Percentiles rank a stretch among this genome's conserved stretches.
These are phyloP conservation scores for Steinernema carpocapsae DNA, from an alignment of 2,888 invertebrate genomes.

Conservation along the genomic window DNA sequence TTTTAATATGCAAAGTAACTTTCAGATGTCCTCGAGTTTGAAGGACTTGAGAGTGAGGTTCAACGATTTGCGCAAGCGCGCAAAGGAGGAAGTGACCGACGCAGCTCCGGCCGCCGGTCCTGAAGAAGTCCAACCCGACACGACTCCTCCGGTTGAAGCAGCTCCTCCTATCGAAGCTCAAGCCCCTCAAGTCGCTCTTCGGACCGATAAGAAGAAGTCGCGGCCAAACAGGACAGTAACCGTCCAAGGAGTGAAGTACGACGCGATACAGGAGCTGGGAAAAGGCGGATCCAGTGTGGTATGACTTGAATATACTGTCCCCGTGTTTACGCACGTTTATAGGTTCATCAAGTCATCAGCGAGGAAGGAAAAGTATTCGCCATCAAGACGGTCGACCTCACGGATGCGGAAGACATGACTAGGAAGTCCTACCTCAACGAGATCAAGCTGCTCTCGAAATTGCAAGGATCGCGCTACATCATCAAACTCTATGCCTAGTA, in stretches of 20 bases:
- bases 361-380: slow-evolving; percentile 70
- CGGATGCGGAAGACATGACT: slow-evolving; percentile 77
- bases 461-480: slow-evolving; percentile 81
- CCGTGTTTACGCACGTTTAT: background rate
- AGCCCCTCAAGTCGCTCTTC: too few relatives aligned
- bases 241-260: background rate
- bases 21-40: too few relatives aligned
- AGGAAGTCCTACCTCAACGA: slow-evolving; percentile 85
- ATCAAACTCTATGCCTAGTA: slow-evolving; percentile 86
- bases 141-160: too few relatives aligned
- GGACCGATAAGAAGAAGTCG: background rate
- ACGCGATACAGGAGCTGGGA: background rate
- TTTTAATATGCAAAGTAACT: too few relatives aligned
- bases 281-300: background rate
- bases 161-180: too few relatives aligned
- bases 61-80: too few relatives aligned
- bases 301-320: background rate
- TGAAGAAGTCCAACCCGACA: too few relatives aligned
- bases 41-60: too few relatives aligned
- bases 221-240: background rate
- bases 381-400: slow-evolving; percentile 83
- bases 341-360: slow-evolving; percentile 6
- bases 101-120: too few relatives aligned
- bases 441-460: slow-evolving; percentile 80
- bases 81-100: too few relatives aligned